These are phyloP conservation scores for Aldabrachelys gigantea DNA, from an alignment of 2,113 vertebrate genomes.

Conservation along the genomic window DNA sequence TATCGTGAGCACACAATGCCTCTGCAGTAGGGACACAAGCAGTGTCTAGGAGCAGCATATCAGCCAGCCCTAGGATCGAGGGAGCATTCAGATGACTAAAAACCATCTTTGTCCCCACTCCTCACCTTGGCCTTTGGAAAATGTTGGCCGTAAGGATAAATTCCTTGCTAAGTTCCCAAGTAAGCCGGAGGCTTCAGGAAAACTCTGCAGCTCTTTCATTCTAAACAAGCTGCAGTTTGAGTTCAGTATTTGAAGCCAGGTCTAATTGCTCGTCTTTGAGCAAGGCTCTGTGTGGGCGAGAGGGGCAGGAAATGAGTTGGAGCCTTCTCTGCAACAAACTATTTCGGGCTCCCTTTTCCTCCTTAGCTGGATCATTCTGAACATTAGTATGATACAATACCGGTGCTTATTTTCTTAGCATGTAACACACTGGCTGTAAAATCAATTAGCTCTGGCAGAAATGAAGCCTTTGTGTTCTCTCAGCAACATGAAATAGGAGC, in stretches of 20 bases:
- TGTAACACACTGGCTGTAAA: background rate
- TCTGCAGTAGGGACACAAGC: background rate
- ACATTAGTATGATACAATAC: background rate
- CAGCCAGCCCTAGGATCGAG: background rate
- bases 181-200: background rate
- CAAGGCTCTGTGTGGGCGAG: background rate
- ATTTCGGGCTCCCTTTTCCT: background rate
- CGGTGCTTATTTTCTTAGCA: background rate
- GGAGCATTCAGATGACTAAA: background rate
- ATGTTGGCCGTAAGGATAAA: background rate
- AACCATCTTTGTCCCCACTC: background rate
- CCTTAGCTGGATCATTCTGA: background rate
- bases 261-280: background rate
- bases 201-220: background rate
- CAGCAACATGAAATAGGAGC: background rate
- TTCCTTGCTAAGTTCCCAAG: background rate
- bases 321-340: background rate
- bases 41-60: background rate
- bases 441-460: background rate
- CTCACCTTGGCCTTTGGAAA: background rate
- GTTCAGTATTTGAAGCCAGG: background rate
- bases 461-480: background rate
- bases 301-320: background rate
- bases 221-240: background rate
- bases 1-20: background rate